Percentiles rank a stretch among this genome's conserved stretches.
Conservation (phyloP, 2,797 vertebrate species). For the Gymnopithys bicolor region DNA sequence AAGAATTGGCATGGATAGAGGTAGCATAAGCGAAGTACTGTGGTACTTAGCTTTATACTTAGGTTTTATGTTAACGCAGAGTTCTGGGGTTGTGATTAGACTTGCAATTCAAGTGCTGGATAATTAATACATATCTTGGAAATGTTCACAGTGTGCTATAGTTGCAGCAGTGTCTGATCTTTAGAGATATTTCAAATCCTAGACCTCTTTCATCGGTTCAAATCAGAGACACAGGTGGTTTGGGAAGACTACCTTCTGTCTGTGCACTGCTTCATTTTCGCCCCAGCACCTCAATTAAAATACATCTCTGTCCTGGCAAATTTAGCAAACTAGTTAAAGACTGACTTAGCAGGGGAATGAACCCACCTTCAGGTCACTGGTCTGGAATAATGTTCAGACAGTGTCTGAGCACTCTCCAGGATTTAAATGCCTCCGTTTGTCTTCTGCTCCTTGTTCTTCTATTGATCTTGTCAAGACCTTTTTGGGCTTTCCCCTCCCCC, state of each 20-base stretch:
- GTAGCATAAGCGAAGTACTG: neutral
- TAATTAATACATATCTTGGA: neutral
- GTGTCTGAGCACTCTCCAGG: neutral
- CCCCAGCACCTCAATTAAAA: neutral
- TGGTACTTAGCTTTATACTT: neutral
- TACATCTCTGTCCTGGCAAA: neutral
- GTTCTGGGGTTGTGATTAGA: neutral
- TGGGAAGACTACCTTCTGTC: neutral
- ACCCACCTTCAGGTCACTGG: slow-evolving; percentile 46
- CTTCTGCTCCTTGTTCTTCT: slow-evolving; percentile 1
- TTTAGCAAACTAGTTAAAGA: neutral
- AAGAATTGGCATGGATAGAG: neutral
- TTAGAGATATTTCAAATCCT: neutral
- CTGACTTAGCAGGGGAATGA: slow-evolving; percentile 6
- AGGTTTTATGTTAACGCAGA: neutral
- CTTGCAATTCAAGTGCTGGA: neutral
- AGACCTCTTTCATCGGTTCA: neutral
- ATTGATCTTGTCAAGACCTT: neutral
- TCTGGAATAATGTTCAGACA: slow-evolving; percentile 53
- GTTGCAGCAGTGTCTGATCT: neutral
- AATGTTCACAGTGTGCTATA: neutral
- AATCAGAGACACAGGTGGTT: neutral
- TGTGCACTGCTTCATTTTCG: neutral
- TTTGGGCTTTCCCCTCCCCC: neutral
- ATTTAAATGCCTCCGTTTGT: slow-evolving; percentile 20